Evolutionary conservation across 2,888 invertebrate species (phyloP), one percentile per base, ranked within the genome.

Genomic region (Liposcelis brunnea): DNA sequence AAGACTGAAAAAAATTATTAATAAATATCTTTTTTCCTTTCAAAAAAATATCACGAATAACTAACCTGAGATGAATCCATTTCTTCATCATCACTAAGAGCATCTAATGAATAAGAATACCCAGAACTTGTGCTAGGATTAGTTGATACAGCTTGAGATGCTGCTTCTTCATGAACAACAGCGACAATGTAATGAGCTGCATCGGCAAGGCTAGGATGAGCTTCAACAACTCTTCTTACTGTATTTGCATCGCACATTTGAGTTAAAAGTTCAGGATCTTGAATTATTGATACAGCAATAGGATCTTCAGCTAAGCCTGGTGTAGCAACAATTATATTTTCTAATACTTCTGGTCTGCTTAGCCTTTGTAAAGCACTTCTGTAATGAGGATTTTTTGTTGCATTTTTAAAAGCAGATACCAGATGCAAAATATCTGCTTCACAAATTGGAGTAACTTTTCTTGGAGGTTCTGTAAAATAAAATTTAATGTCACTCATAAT

Each of bases 201-300:
- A 49, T 75, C 74, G 1, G 78, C 73, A 47, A 85, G 63, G 26
- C 74, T 69, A 1, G 83, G 84, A 56, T 83, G 80, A 0, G 72
- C 68, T 45, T 73, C 70, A 1, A 78, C 72, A 4, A 80, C 72
- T 49, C 79, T 65, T 52, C 74, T 65, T 55, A 81, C 74, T 8
- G 76, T 77, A 49, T 74, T 72, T 1, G 73, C 66, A 55, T 80
- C 79, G 1, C 75, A 72, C 47, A 84, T 64, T 11, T 81, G 76
- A 1, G 75, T 71, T 51, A 85, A 64, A n/a, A 85, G 61, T 54
- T 83, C 80, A 14, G 79, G 77, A 59, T 84, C 82, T 56, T 80
- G 79, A 11, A 85, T 67, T 52, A 84, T 75, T 1, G 82, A 80
- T 26, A 83, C 63, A 1, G 81, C 77, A 11, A 77, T 73, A 33